Evolutionary conservation across 2,797 vertebrate species (phyloP).

Genomic region (Mormyrus proboscirostris): DNA sequence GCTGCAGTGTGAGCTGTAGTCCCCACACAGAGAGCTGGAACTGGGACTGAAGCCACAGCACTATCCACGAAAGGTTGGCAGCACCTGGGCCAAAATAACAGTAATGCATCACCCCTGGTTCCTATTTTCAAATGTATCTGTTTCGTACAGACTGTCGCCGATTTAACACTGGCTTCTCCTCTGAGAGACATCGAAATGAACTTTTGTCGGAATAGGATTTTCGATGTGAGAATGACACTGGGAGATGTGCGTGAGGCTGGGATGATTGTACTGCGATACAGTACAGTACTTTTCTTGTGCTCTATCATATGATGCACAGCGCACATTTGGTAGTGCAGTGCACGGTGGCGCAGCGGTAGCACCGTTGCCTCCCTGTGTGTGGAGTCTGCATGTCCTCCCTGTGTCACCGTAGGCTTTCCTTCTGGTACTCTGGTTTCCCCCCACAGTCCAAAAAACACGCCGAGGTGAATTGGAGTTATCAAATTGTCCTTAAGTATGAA

Average conservation of each 20-base stretch:
- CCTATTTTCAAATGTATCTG: not conserved
- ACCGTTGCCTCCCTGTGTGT: not conserved
- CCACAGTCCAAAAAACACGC: not conserved
- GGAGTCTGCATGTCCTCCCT: not conserved
- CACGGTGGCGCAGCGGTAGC: not conserved
- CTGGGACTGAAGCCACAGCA: not conserved
- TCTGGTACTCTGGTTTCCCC: not conserved
- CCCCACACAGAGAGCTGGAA: not conserved
- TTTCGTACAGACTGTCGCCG: not conserved
- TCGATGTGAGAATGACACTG: not conserved
- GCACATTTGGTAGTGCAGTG: not conserved
- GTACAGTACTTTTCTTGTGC: not conserved
- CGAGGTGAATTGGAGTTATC: not conserved
- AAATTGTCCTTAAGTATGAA: not conserved
- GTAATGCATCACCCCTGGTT: not conserved
- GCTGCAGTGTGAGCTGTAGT: not conserved
- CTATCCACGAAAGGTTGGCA: not conserved
- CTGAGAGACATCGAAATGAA: not conserved
- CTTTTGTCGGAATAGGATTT: not conserved
- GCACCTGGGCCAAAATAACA: not conserved
- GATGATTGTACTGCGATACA: not conserved
- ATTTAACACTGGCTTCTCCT: not conserved
- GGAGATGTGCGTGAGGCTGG: not conserved
- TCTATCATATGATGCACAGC: not conserved
- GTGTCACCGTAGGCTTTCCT: not conserved